Conservation (phyloP, 2,888 invertebrate genomes). For the Synergus gifuensis region DNA sequence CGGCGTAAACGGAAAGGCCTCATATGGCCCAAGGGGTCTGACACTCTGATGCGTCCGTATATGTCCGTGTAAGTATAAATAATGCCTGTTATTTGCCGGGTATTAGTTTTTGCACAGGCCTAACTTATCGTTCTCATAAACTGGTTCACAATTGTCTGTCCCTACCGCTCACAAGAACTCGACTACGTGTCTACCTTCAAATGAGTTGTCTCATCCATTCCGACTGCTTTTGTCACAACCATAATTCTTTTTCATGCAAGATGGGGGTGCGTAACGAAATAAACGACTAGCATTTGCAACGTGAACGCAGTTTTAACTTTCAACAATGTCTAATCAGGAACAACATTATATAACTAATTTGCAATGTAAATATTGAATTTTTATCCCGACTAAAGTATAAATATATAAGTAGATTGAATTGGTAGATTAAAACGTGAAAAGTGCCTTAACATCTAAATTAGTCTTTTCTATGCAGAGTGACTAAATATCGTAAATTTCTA, state of each 20-base stretch:
- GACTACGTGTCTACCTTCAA: constrained; percentile 55
- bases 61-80: constrained; percentile 66
- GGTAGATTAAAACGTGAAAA: not conserved
- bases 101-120: constrained; percentile 70
- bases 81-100: constrained; percentile 71
- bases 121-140: constrained; percentile 72
- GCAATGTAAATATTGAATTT: no score
- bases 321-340: no score
- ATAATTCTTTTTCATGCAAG: not conserved
- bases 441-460: not conserved
- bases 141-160: constrained; percentile 69
- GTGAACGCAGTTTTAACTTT: no score
- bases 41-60: constrained; percentile 48
- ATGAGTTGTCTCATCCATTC: constrained; percentile 43
- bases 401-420: not conserved
- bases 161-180: constrained; percentile 45
- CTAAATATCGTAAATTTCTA: not conserved
- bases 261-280: not conserved
- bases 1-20: constrained; percentile 62
- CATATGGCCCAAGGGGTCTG: constrained; percentile 58
- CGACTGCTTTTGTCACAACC: constrained; percentile 5
- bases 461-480: not conserved
- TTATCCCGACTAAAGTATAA: no score
- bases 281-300: not conserved
- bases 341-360: no score